Evolutionary conservation across 2,797 vertebrate genomes (phyloP).

Genomic region (Cossypha niveicapilla): DNA sequence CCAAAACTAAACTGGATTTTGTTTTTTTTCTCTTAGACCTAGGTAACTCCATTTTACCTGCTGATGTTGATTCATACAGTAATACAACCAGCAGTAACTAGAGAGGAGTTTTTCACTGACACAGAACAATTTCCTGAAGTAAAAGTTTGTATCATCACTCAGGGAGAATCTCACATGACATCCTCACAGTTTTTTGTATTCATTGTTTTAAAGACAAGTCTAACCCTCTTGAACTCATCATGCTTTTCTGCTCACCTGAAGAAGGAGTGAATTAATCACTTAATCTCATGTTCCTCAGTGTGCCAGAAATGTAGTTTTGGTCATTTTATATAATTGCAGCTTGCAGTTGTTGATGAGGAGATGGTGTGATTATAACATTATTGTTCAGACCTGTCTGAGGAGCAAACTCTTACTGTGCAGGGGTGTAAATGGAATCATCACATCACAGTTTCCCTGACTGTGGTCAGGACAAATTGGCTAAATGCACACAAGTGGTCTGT

Average conservation of each 20-base stretch:
- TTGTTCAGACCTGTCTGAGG: neutral
- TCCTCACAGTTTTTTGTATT: neutral
- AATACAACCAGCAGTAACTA: neutral
- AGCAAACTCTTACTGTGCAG: neutral
- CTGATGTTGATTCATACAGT: neutral
- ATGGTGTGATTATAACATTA: conserved; percentile 2
- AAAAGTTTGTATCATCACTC: neutral
- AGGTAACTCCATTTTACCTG: neutral
- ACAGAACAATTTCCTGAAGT: neutral
- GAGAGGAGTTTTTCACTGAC: neutral
- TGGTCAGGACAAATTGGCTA: neutral
- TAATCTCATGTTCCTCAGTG: neutral
- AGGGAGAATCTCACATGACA: neutral
- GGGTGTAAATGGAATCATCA: neutral
- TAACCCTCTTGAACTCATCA: neutral
- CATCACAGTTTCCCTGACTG: too few species aligned
- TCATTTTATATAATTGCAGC: conserved; percentile 33
- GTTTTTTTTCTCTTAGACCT: neutral
- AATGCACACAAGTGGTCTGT: neutral
- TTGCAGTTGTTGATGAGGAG: conserved; percentile 5
- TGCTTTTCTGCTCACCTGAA: conserved; percentile 7
- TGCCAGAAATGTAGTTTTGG: conserved; percentile 25
- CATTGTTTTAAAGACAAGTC: neutral
- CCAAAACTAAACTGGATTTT: neutral
- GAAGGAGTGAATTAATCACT: conserved; percentile 9